phyloP scores from a whole-genome alignment of 2,888 invertebrate species.

The Terebella lapidaria region DNA sequence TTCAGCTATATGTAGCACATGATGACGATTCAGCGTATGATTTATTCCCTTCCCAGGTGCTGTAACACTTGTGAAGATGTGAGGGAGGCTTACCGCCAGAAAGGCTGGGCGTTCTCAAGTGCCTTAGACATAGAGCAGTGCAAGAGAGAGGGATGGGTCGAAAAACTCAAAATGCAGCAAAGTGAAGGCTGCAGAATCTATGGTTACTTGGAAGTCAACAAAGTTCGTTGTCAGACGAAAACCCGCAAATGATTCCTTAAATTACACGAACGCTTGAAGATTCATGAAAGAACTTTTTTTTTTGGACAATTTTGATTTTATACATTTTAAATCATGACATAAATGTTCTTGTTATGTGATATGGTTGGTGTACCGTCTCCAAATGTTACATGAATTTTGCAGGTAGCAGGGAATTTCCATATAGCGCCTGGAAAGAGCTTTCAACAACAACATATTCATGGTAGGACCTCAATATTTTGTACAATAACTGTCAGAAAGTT shows the following conservation, averaged over 20 bases:
- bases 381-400: too few relatives aligned
- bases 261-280: too few relatives aligned
- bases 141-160: conserved; percentile 70
- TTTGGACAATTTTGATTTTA: too few relatives aligned
- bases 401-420: conserved; percentile 91
- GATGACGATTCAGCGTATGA: too few relatives aligned
- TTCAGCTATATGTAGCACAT: too few relatives aligned
- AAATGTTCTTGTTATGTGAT: background rate
- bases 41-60: too few relatives aligned
- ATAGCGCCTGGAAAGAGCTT: conserved; percentile 91
- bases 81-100: conserved; percentile 80
- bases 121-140: conserved; percentile 83
- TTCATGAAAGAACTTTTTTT: too few relatives aligned
- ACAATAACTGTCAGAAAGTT: too few relatives aligned
- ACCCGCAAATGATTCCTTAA: too few relatives aligned
- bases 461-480: conserved; percentile 52
- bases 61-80: conserved; percentile 97
- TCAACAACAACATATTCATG: conserved; percentile 87
- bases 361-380: background rate
- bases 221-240: conserved; percentile 59
- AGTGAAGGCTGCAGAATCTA: conserved; percentile 93
- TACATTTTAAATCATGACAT: too few relatives aligned
- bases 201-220: conserved; percentile 89
- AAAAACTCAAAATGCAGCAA: conserved; percentile 71
- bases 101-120: conserved; percentile 81